Conservation (phyloP, 2,888 invertebrate species). For the Choreutis nemorana region DNA sequence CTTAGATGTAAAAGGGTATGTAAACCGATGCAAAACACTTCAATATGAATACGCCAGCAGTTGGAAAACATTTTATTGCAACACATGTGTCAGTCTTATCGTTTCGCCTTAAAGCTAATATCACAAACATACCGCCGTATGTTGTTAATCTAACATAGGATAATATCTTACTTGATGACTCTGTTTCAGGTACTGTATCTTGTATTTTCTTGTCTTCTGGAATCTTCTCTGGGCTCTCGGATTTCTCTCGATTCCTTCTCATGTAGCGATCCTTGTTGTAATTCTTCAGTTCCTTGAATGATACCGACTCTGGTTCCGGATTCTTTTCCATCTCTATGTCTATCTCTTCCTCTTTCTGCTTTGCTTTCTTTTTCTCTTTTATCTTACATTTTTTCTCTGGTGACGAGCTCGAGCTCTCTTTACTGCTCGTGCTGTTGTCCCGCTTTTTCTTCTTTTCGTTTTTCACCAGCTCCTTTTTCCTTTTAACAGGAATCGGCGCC, state of each 20-base stretch:
- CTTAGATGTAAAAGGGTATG: conserved; percentile 38
- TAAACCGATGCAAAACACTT: conserved; percentile 28
- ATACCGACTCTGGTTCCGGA: conserved; percentile 25
- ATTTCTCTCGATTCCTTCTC: conserved; percentile 69
- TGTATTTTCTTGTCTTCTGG: conserved; percentile 12
- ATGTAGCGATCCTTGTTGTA: conserved; percentile 70
- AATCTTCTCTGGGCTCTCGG: conserved; percentile 61
- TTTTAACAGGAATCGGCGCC: conserved; percentile 16
- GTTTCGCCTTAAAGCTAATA: conserved; percentile 12
- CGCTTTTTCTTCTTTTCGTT: conserved; percentile 19
- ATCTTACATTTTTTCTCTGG: conserved; percentile 25
- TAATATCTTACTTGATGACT: conserved; percentile 59
- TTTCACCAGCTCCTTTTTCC: conserved; percentile 19
- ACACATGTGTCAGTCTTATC: conserved; percentile 35
- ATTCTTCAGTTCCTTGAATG: conserved; percentile 67
- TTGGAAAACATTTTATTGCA: conserved; percentile 55
- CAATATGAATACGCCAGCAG: conserved; percentile 55
- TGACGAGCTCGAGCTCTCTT: conserved; percentile 20
- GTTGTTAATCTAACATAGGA: conserved; percentile 32
- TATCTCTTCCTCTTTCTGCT: conserved; percentile 17
- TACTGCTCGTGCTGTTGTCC: conserved; percentile 11
- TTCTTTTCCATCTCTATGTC: conserved; percentile 16
- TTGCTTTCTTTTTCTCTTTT: conserved; percentile 13
- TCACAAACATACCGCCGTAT: conserved; percentile 22
- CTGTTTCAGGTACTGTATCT: conserved; percentile 19